Base-by-base conservation (phyloP, 2,113 vertebrate species). In the Benitochromis conjunctus region DNA sequence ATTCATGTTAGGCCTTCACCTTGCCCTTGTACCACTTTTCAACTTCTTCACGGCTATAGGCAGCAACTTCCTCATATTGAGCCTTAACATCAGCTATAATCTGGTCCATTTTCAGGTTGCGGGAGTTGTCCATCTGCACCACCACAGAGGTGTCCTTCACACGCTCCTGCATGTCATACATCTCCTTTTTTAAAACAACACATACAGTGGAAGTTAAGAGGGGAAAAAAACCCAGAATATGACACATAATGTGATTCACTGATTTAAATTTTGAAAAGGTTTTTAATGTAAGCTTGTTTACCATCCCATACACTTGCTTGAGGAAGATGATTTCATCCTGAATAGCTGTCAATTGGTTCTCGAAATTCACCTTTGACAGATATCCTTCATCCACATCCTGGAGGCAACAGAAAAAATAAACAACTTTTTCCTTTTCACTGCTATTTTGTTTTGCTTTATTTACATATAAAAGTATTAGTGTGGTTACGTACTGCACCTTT, bases 111-210 rank as follows among this genome's bases (percentile, higher is more conserved):
- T 98, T 92, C 36, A 99, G 95, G 29, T n/a, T 85, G 12, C 96
- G 95, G 84, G 94, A 96, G 94, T 98, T 98, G 93, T 98, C 97
- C 96, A 98, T 97, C 92, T 97, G 94, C 38, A 99, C 95, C 14
- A 97, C 76, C 21, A 98, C 96, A 0, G 95, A 96, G 3, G 96
- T 97, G 60, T 97, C 94, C 0, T 96, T 96, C 90, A 97, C 82
- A 86, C 94, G 95, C 2, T 89, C 62, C 89, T 97, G 95, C 77
- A 97, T 82, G 90, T 98, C 97, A 2, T 46, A 80, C 66, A 98
- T 80, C 83, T 99, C 97, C 98, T 99, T 88, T 57, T 41, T 46
- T 6, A 21, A 31, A 86, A 83, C 24, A 48, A 48, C 5, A 57
- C 9, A 62, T 3, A 38, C 19, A 76, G 14, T 16, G 9, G 81